Conservation (phyloP, 2,113 vertebrate genomes). For the Junco hyemalis region DNA sequence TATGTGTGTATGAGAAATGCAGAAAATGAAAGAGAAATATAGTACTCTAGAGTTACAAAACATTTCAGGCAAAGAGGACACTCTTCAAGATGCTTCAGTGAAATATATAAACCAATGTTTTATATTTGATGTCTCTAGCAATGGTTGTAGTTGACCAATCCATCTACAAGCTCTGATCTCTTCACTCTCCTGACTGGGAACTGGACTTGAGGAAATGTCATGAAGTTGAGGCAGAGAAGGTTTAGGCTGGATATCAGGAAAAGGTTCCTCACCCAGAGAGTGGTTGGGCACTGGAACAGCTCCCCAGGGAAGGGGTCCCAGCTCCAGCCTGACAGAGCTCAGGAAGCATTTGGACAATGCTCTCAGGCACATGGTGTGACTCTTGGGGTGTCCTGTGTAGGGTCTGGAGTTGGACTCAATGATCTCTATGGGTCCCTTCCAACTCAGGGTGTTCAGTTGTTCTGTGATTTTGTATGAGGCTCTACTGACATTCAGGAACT, state of each 20-base stretch:
- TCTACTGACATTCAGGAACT: neutral
- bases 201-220: fast-evolving
- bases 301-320: neutral
- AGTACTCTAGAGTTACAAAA: neutral
- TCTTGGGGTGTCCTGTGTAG: neutral
- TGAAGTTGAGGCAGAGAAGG: fast-evolving
- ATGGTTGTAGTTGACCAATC: neutral
- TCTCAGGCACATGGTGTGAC: fast-evolving
- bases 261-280: fast-evolving
- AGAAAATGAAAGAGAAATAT: neutral
- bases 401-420: fast-evolving
- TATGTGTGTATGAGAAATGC: neutral
- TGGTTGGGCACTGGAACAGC: fast-evolving
- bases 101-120: neutral
- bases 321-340: neutral
- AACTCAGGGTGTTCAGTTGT: neutral
- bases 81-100: neutral
- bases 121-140: neutral
- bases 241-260: neutral
- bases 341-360: fast-evolving
- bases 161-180: neutral
- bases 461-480: neutral
- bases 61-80: neutral
- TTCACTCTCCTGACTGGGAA: neutral
- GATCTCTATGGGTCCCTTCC: neutral